Conservation (phyloP, 2,797 vertebrate species). For the Anguilla megastoma region DNA sequence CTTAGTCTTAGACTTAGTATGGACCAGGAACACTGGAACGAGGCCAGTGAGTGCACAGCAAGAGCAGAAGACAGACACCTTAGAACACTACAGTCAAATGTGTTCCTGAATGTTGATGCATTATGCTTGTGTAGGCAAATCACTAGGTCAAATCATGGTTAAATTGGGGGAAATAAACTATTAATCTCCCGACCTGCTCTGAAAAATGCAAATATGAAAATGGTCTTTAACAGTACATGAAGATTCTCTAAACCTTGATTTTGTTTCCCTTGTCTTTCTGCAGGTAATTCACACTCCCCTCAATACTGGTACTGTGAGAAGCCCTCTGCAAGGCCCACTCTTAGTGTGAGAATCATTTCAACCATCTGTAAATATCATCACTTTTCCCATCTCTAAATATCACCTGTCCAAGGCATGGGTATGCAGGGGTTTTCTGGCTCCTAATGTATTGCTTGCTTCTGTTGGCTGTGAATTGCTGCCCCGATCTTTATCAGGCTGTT, state of each 20-base stretch:
- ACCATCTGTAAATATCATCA: not conserved
- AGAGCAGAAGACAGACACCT: not conserved
- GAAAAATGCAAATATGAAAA: not conserved
- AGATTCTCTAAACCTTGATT: not conserved
- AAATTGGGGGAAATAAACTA: not conserved
- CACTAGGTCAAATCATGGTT: not conserved
- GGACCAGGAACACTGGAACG: not conserved
- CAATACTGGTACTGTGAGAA: not conserved
- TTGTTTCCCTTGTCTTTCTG: not conserved
- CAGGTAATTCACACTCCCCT: not conserved
- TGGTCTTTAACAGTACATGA: not conserved
- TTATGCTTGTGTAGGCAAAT: not conserved
- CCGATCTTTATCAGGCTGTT: conserved; percentile 28
- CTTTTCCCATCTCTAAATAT: conserved; percentile 14
- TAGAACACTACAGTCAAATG: not conserved
- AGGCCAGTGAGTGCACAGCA: not conserved
- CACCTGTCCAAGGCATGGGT: not conserved
- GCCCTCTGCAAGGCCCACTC: not conserved
- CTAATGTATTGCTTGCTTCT: not conserved
- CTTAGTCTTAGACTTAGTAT: not conserved
- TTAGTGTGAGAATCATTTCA: not conserved
- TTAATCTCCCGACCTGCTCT: not conserved
- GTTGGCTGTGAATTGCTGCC: not conserved
- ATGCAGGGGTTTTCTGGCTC: not conserved
- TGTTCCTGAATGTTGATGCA: not conserved